Base-by-base conservation (phyloP, 1,140 invertebrate genomes). In the Thalassaphorura encarpata region DNA sequence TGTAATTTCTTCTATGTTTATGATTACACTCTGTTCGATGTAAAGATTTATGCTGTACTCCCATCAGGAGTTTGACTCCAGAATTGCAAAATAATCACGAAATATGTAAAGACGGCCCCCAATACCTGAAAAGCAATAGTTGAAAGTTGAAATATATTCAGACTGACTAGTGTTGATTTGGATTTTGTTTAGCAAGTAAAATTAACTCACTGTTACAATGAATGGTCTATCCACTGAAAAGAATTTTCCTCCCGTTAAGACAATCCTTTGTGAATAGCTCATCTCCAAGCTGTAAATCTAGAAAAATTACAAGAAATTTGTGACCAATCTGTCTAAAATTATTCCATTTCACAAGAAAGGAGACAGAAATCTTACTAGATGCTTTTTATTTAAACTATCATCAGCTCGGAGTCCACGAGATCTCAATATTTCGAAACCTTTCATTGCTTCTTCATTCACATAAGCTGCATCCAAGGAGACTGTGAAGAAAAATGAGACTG, bases 61-160 rank as follows among this genome's bases (percentile, higher is more conserved):
- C n/a, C 24, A 13, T 26, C 45, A 11, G 3, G 21, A 27, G 28
- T 23, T 47, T 27, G 19, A 8, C 21, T 26, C 26, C 56, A 46
- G 28, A 61, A 45, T 51, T 64, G 62, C 4, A 64, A 26, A 16
- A 64, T 60, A n/a, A 64, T 64, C 11, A 64, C 57, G 40, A 64
- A 64, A 49, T 64, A 64, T 2, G 62, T 64, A 33, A 58, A 55
- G 31, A 64, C 62, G 0, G 62, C 52, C 27, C 59, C 59, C 8
- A 64, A 21, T 3, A 64, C 52, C 62, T 64, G 16, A 18, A 58
- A 58, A 36, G n/a, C n/a, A n/a, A n/a, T n/a, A n/a, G n/a, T n/a
- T n/a, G n/a, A n/a, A n/a, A n/a, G n/a, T n/a, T n/a, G n/a, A n/a
- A n/a, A n/a, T n/a, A n/a, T n/a, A n/a, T n/a, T n/a, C 18, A 33